These are phyloP conservation scores for Xestia ashworthii DNA, from an alignment of 2,888 invertebrate species.

Conservation along the genomic window DNA sequence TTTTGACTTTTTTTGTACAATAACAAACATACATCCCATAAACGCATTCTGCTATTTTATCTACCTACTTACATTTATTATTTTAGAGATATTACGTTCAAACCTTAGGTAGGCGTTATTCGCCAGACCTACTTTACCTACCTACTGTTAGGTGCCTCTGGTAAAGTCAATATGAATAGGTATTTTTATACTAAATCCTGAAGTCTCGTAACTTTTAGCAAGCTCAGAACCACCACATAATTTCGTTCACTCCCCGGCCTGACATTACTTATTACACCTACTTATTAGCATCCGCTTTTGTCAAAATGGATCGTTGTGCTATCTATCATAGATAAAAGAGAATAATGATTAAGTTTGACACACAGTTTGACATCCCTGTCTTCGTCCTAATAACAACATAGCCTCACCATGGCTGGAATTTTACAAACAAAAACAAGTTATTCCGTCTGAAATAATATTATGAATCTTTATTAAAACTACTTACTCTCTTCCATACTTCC, in stretches of 20 bases:
- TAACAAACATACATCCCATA: too few species aligned
- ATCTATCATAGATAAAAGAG: conserved; percentile 34
- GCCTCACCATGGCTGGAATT: conserved; percentile 5
- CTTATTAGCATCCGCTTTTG: conserved; percentile 24
- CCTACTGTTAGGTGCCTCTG: too few species aligned
- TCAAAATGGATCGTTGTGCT: background rate
- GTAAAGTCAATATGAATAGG: background rate
- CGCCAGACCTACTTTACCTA: too few species aligned
- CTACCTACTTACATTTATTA: too few species aligned
- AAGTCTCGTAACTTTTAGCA: background rate
- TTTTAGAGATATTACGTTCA: too few species aligned
- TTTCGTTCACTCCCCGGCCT: background rate
- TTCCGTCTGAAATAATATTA: conserved; percentile 17
- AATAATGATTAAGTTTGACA: conserved; percentile 35
- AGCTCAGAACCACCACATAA: background rate
- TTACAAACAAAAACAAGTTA: conserved; percentile 1
- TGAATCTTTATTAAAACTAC: background rate
- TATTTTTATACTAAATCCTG: background rate
- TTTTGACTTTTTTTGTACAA: too few species aligned
- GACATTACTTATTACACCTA: background rate
- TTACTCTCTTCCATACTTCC: too few species aligned
- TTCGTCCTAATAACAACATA: background rate
- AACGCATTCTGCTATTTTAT: too few species aligned
- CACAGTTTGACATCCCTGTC: conserved; percentile 19
- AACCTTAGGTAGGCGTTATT: too few species aligned